Percentiles rank a stretch among this genome's conserved stretches.
Evolutionary conservation across 2,888 invertebrate genomes (phyloP).

Genomic region (Orthosia gothica): DNA sequence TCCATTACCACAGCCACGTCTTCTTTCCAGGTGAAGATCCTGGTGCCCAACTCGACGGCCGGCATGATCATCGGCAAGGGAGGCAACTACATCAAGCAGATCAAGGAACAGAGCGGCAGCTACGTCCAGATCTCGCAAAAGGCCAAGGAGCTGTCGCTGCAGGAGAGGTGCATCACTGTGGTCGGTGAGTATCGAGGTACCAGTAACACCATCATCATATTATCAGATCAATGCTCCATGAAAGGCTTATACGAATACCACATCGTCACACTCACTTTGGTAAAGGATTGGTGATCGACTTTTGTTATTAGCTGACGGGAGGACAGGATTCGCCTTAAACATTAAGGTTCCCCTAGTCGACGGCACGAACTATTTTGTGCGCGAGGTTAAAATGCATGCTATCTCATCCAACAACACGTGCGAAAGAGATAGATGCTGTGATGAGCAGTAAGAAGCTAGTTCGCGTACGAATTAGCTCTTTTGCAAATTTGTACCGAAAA

Average conservation of each 20-base stretch:
- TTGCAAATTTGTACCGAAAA: too few relatives aligned
- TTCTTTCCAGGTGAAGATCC: constrained; percentile 94
- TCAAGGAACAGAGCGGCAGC: constrained; percentile 98
- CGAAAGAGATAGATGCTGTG: too few relatives aligned
- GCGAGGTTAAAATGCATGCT: too few relatives aligned
- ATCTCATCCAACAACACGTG: too few relatives aligned
- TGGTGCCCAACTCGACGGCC: constrained; percentile 99
- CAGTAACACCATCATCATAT: constrained; percentile 41
- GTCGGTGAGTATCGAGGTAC: constrained; percentile 92
- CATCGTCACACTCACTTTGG: constrained; percentile 18
- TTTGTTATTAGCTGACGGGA: constrained; percentile 5
- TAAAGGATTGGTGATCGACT: constrained; percentile 30
- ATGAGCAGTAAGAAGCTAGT: too few relatives aligned
- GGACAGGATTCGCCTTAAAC: too few relatives aligned
- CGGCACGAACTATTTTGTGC: too few relatives aligned
- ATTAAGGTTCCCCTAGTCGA: too few relatives aligned
- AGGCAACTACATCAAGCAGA: constrained; percentile 98
- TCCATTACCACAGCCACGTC: constrained; percentile 58
- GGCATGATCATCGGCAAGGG: constrained; percentile 99
- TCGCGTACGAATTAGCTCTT: too few relatives aligned
- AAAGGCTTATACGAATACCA: constrained; percentile 27
- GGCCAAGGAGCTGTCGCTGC: constrained; percentile 97
- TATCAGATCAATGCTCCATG: constrained; percentile 36
- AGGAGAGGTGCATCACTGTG: constrained; percentile 98
- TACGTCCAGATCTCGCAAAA: constrained; percentile 99